Base-by-base conservation (phyloP, 2,888 invertebrate species). In the Xestobium rufovillosum region DNA sequence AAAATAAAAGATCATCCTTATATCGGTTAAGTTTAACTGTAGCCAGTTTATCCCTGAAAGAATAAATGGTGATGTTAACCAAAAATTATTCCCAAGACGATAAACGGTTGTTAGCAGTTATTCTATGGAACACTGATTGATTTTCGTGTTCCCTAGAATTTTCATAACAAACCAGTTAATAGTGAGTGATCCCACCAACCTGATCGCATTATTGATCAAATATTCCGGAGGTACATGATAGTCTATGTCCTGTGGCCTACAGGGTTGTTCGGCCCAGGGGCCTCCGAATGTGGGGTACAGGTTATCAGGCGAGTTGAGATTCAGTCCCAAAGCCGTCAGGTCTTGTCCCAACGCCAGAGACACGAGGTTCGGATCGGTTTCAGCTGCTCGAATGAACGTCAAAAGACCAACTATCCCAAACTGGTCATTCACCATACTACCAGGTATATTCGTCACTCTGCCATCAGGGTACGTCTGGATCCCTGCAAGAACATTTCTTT, bases 391-490 rank as follows among this genome's bases (percentile, higher is more conserved):
- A 55, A 99, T 95, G 70, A 97, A 97, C 52, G 97, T 94, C 67
- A 99, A 73, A 54, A 99, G 76, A 31, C 98, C 98, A 50, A 97
- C 95, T 75, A 99, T 97, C 55, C 98, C 98, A 68, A 95, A 98
- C 72, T 98, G 98, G 71, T 99, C 98, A 56, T 87, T 89, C 50
- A 99, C 91, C 97, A 99, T 98, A 62, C 90, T 90, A 51, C 83
- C 81, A 45, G 98, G 98, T 73, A 99, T 97, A 72, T 96, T 95
- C 65, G 95, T 90, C 59, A 98, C 94, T 73, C 89, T 87, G 82
- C 95, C 95, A 72, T 96, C 95, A 31, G 90, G 84, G 62, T 85
- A 87, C 52, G 92, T 95, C 71, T 94, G 91, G 61, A 96, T 94
- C 57, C 95, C 95, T 69, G 47, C 6, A 42, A 45, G 15, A 34